Conservation (phyloP, 1,140 invertebrate species). For the Trichomalopsis sarcophagae region DNA sequence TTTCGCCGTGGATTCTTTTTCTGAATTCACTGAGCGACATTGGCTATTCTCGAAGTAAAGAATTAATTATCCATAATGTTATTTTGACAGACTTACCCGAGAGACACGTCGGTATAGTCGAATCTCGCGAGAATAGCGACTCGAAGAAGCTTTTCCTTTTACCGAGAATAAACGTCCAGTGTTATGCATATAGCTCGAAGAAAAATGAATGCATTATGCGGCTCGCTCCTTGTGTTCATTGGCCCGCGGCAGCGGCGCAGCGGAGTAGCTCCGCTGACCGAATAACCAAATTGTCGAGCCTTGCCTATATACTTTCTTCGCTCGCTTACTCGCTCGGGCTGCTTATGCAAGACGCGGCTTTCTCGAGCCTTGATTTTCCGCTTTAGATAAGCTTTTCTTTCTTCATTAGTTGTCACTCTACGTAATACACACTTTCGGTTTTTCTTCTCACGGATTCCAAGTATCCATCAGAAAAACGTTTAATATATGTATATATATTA, state of each 20-base stretch:
- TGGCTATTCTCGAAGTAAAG: too few species aligned
- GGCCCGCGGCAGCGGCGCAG: conserved; percentile 56
- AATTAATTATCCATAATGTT: too few species aligned
- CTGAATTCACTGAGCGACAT: neutral
- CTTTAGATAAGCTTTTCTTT: conserved; percentile 30
- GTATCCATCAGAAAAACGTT: neutral
- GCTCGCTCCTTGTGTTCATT: conserved; percentile 40
- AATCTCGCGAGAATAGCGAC: too few species aligned
- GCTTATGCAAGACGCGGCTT: conserved; percentile 14
- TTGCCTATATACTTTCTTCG: conserved; percentile 67
- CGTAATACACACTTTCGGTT: neutral
- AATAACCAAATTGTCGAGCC: conserved; percentile 71
- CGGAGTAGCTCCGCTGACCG: conserved; percentile 64
- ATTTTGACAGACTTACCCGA: too few species aligned
- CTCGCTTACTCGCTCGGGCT: conserved; percentile 48
- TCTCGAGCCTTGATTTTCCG: conserved; percentile 16
- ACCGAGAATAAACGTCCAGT: neutral
- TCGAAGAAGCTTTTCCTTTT: neutral
- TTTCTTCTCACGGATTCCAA: too few species aligned
- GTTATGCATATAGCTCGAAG: neutral
- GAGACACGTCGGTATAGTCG: too few species aligned
- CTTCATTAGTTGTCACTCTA: neutral
- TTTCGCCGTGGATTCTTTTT: neutral
- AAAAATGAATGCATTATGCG: conserved; percentile 10
- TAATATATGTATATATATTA: too few species aligned